Base-by-base conservation (phyloP, 2,113 vertebrate genomes). In the Mixornis gularis region DNA sequence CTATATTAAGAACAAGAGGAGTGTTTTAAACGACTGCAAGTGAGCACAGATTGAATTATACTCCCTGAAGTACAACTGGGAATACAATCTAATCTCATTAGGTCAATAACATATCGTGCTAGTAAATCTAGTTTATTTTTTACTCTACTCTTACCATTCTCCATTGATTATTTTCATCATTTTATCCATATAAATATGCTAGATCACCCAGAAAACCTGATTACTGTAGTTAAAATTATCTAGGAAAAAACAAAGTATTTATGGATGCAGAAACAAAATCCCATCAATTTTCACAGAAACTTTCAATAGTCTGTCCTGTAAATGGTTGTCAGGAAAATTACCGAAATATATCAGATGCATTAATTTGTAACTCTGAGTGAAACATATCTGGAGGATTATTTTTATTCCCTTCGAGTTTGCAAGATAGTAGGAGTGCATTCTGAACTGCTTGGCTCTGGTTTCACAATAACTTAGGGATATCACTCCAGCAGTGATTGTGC, bases 91-190 rank as follows among this genome's bases (percentile, higher is more conserved):
- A 94, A 97, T 97, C 95, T 94, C 93, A 94, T 87, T 70, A 89
- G 83, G 68, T 96, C 97, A 95, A 65, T 95, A 95, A 96, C 72
- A 36, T 70, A 79, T 7, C 55, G 80, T 80, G 66, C 80, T 77
- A 48, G 85, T 95, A 97, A 95, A 96, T 95, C 66, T 85, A 83
- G 76, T 95, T 97, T 96, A 83, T 80, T 93, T 92, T 96, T 95
- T 73, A 69, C 82, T 90, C 60, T 63, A 59, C 74, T 94, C 70
- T 72, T 95, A 89, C 87, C 70, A 85, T 95, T 94, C 85, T 91
- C 78, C 84, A 92, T 74, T 90, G 93, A 96, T 95, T 93, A 95
- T 96, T 97, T 97, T 94, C 90, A 97, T 93, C 72, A 92, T 94
- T 92, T 69, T 76, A 68, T 44, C 76, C 73, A 74, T 69, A 92